Evolutionary conservation across 2,888 invertebrate species (phyloP).

Genomic region (Callinectes sapidus): DNA sequence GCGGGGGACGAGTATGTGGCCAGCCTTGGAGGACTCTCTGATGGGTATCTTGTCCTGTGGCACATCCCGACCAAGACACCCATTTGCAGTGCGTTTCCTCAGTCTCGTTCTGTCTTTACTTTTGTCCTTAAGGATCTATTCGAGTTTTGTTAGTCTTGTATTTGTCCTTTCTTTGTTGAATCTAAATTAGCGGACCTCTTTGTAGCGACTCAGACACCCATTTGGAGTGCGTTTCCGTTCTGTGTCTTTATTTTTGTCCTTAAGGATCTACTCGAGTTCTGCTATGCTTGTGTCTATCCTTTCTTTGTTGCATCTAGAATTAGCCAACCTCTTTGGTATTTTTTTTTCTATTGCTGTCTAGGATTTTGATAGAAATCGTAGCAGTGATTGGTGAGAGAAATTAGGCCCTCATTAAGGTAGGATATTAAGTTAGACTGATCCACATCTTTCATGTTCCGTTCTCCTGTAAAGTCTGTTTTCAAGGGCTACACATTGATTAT

Average conservation of each 20-base stretch:
- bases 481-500: no score
- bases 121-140: not conserved
- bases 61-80: conserved; percentile 80
- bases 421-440: no score
- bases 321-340: no score
- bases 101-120: not conserved
- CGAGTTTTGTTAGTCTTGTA: not conserved
- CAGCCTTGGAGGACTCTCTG: conserved; percentile 92
- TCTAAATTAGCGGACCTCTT: no score
- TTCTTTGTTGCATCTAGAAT: not conserved
- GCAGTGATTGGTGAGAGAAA: no score
- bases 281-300: not conserved
- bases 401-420: no score
- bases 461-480: no score
- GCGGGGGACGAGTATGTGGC: conserved; percentile 85
- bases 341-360: no score
- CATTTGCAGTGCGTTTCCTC: conserved; percentile 74
- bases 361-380: no score
- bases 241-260: not conserved
- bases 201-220: conserved; percentile 76
- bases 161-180: not conserved
- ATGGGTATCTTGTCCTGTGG: conserved; percentile 91
- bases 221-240: conserved; percentile 74
- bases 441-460: no score
- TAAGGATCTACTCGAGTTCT: not conserved